These are phyloP conservation scores for Aethina tumida DNA, from an alignment of 1,140 invertebrate species.

Conservation along the genomic window DNA sequence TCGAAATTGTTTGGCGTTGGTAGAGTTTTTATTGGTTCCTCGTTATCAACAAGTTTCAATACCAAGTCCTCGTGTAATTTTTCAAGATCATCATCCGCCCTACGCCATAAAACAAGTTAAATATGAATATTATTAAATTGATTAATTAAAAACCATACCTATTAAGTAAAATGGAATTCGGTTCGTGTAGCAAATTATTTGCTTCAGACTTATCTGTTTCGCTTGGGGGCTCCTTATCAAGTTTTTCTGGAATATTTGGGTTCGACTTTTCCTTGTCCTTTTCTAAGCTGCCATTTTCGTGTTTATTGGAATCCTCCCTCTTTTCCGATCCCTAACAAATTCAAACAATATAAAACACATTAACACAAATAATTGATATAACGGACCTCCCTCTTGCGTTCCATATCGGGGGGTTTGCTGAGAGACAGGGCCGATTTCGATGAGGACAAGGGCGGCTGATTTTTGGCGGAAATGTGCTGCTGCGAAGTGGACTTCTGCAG, in stretches of 20 bases:
- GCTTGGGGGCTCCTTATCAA: conserved; percentile 6
- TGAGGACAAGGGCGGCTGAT: conserved; percentile 22
- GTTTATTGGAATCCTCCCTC: conserved; percentile 4
- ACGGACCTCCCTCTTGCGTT: conserved; percentile 4
- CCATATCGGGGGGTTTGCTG: conserved; percentile 10
- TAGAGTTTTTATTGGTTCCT: conserved; percentile 40
- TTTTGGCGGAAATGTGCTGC: conserved; percentile 30
- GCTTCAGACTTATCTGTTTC: too few species aligned
- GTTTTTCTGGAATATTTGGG: conserved; percentile 14
- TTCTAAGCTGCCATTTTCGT: background rate
- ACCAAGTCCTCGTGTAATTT: conserved; percentile 64
- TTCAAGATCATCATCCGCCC: conserved; percentile 45
- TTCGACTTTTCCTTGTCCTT: conserved; percentile 15
- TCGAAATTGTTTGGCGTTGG: conserved; percentile 26
- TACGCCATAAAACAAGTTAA: conserved; percentile 16
- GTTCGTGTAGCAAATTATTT: too few species aligned
- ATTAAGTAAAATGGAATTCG: too few species aligned
- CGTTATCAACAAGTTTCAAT: conserved; percentile 62
- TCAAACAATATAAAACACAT: too few species aligned
- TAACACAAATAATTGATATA: too few species aligned
- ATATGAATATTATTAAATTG: too few species aligned
- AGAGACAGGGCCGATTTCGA: conserved; percentile 32
- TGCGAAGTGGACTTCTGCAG: conserved; percentile 35
- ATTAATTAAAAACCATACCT: too few species aligned
- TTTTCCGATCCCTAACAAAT: background rate